Evolutionary conservation across 2,797 vertebrate genomes (phyloP).

Genomic region (Orestias chungarensis): DNA sequence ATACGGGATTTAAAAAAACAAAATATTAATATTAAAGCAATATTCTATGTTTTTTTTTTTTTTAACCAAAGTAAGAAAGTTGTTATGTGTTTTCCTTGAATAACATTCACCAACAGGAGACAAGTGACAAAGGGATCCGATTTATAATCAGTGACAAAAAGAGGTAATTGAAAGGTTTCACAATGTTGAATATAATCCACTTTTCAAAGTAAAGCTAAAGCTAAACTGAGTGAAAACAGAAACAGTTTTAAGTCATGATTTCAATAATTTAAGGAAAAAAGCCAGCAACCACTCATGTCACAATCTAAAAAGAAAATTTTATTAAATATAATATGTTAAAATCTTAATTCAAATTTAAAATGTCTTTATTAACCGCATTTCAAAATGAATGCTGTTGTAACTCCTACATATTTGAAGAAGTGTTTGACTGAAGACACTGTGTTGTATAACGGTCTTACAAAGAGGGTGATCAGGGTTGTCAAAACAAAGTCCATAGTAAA

Average conservation of each 20-base stretch:
- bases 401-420: too few species aligned
- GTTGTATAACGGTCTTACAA: too few species aligned
- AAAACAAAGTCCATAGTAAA: too few species aligned
- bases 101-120: neutral
- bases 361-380: too few species aligned
- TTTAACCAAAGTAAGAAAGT: neutral
- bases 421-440: too few species aligned
- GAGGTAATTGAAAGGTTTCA: neutral
- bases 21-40: constrained; percentile 9
- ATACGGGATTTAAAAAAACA: neutral
- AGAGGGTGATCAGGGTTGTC: too few species aligned
- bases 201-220: neutral
- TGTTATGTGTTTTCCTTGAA: neutral
- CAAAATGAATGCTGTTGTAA: too few species aligned
- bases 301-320: neutral
- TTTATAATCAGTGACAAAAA: neutral
- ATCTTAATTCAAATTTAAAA: too few species aligned
- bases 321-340: too few species aligned
- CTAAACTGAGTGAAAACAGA: neutral
- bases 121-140: neutral
- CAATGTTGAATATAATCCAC: neutral
- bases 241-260: too few species aligned
- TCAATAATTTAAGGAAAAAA: neutral
- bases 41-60: neutral
- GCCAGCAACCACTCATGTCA: neutral